phyloP scores from a whole-genome alignment of 2,888 invertebrate species.

The Drosophila stalkeri region DNA sequence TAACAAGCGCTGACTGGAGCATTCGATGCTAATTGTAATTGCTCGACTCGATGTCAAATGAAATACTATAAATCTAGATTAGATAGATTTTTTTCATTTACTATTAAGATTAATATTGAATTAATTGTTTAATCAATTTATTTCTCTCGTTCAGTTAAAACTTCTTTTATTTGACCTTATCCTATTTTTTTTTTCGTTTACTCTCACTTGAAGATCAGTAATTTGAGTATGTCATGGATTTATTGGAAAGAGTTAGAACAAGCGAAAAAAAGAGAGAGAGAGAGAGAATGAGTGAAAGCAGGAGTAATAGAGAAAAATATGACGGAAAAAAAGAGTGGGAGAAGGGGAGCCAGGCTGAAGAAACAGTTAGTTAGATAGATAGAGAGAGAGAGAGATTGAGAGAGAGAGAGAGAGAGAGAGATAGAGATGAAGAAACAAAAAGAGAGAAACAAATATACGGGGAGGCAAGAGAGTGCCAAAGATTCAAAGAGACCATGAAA shows the following conservation, averaged over 20 bases:
- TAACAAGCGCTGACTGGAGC: slow-evolving; percentile 8
- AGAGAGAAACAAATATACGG: background rate
- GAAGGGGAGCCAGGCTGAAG: background rate
- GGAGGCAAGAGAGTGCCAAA: too few species aligned
- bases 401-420: background rate
- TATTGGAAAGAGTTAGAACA: background rate
- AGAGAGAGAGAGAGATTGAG: background rate
- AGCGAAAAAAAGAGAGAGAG: background rate
- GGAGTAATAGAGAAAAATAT: background rate
- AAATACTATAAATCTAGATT: background rate
- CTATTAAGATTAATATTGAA: background rate
- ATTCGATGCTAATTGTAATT: slow-evolving; percentile 8
- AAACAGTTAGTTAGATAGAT: too few species aligned
- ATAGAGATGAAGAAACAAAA: background rate
- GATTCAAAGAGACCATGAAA: background rate
- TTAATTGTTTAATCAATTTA: background rate
- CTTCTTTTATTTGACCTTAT: background rate
- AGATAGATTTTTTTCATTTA: too few species aligned
- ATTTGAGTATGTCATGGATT: too few species aligned
- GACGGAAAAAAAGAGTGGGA: background rate
- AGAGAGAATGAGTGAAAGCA: too few species aligned
- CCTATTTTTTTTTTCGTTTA: too few species aligned
- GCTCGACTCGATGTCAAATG: background rate
- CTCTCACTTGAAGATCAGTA: too few species aligned
- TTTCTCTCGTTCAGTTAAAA: background rate